Evolutionary conservation across 2,797 vertebrate genomes (phyloP), one percentile per base, ranked within the genome.

Genomic region (Sebastes vulpes): DNA sequence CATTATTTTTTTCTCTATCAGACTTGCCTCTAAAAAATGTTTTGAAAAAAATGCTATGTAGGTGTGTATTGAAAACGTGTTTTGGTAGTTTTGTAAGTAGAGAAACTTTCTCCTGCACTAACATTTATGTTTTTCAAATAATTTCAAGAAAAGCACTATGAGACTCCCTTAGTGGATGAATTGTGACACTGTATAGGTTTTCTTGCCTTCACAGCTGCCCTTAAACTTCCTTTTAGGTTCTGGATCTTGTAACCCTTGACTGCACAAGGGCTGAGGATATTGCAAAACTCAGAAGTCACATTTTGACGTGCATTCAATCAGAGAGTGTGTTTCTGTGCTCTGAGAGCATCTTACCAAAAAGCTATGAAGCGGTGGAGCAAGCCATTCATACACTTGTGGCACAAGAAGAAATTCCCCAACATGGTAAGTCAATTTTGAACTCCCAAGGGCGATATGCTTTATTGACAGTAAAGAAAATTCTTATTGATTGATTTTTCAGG

Each of bases 341-440:
- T 0, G 53, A 94, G 65, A 84, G 91, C 68, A 95, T 94, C 69
- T 91, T 97, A 46, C 96, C 92, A 0, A 86, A 86, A 0, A 1
- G 91, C 57, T 96, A 94, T 65, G 85, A 93, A 71, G 83, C 86
- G 14, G 95, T 96, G 65, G 96, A 95, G 84, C 81, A 85, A 42
- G 89, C 90, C 71, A 94, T 96, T 1, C 23, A 88, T 10, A 83
- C 20, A 1, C 87, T 92, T 0, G 67, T 90, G 2, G 21, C 66
- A 75, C 73, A 80, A 0, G 46, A 92, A 50, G 77, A 92, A 72
- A 32, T 93, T 77, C 91, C 95, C 12, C 59, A 77, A n/a, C 94
- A 96, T 4, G 96, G 95, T 95, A 72, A 89, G 92, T 69, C 5
- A 18, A 32, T 50, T 48, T 65, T 70, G 54, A 38, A 54, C 8